Percentiles rank a stretch among this genome's conserved stretches.
Conservation (phyloP, 2,797 vertebrate genomes). For the Menidia menidia region DNA sequence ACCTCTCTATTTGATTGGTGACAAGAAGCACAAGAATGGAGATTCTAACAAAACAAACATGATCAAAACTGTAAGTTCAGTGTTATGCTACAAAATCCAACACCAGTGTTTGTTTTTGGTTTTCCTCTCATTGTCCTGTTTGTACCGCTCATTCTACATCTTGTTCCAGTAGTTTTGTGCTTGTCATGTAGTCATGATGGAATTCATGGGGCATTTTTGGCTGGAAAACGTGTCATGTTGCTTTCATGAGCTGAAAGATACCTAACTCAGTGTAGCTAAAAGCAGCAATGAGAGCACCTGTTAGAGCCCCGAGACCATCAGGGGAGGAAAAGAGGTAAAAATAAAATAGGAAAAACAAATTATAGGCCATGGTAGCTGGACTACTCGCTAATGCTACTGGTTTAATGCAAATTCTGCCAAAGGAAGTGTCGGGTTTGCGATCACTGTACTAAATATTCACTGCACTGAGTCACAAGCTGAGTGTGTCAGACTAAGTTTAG, state of each 20-base stretch:
- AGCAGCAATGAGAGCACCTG: no score
- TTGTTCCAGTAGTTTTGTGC: neutral
- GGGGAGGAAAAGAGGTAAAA: no score
- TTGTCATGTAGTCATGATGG: neutral
- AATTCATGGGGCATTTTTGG: no score
- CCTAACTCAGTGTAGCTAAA: no score
- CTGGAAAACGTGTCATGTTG: neutral
- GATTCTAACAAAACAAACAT: neutral
- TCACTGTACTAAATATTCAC: neutral
- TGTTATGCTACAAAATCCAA: no score
- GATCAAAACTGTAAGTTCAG: neutral
- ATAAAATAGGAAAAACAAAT: neutral
- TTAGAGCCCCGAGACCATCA: no score
- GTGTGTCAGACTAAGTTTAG: conserved; percentile 11
- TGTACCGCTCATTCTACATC: no score
- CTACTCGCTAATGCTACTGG: neutral
- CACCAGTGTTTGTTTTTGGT: neutral
- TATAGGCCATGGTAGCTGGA: neutral
- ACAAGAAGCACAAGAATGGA: neutral
- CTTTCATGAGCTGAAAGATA: neutral
- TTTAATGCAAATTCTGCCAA: neutral
- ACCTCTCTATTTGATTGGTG: neutral
- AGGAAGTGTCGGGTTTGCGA: neutral
- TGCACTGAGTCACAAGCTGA: neutral
- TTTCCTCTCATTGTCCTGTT: neutral